Evolutionary conservation across 2,797 vertebrate genomes (phyloP).

Genomic region (Muscicapa striata): DNA sequence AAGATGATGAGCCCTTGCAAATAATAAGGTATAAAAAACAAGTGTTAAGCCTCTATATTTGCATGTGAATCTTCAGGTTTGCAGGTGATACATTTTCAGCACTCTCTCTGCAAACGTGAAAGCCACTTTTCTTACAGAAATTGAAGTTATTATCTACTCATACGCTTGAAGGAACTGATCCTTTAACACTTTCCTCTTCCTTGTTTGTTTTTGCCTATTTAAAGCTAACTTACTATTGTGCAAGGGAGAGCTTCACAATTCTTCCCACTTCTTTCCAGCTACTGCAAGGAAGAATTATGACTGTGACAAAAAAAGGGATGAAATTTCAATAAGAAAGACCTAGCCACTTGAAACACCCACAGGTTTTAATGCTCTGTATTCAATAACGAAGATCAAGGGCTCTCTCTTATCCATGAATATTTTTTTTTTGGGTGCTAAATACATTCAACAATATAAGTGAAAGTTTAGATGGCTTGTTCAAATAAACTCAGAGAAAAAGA

Average conservation of each 20-base stretch:
- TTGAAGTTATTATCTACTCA: not conserved
- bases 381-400: not conserved
- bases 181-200: not conserved
- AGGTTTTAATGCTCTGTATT: not conserved
- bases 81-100: not conserved
- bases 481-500: not conserved
- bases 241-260: not conserved
- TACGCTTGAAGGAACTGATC: not conserved
- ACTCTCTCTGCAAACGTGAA: not conserved
- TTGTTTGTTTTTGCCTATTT: not conserved
- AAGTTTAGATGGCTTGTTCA: not conserved
- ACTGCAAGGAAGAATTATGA: not conserved
- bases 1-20: not conserved
- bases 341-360: not conserved
- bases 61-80: not conserved
- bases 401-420: not conserved
- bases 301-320: not conserved
- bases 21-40: not conserved
- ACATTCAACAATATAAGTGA: not conserved
- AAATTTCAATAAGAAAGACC: not conserved
- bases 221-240: not conserved
- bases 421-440: not conserved
- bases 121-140: not conserved
- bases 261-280: not conserved
- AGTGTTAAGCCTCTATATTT: not conserved